Evolutionary conservation across 2,888 invertebrate genomes (phyloP).

Genomic region (Ischnus inquisitorius): DNA sequence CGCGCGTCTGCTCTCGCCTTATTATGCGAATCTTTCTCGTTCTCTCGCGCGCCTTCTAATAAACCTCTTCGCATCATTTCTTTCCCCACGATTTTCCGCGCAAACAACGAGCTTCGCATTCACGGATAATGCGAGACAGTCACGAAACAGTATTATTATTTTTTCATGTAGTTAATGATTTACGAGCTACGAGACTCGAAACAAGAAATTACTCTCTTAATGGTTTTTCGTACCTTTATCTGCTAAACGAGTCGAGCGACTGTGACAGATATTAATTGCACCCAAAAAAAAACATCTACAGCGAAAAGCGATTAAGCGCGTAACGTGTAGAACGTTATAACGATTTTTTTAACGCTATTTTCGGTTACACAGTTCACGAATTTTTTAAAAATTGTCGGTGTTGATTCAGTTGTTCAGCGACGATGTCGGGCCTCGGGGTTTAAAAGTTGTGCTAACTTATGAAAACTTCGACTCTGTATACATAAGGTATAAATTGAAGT

Average conservation of each 20-base stretch:
- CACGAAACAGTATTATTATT: not conserved
- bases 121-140: not conserved
- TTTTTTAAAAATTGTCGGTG: not conserved
- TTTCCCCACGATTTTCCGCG: not conserved
- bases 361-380: not conserved
- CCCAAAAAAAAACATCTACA: too few species aligned
- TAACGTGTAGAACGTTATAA: not conserved
- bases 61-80: not conserved
- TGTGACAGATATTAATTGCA: not conserved
- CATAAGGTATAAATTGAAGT: constrained; percentile 18
- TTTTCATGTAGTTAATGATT: not conserved
- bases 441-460: not conserved
- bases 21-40: constrained; percentile 50
- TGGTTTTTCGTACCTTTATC: not conserved
- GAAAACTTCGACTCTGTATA: constrained; percentile 13
- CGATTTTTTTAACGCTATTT: not conserved
- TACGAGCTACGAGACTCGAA: not conserved
- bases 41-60: constrained; percentile 22
- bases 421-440: not conserved
- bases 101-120: not conserved
- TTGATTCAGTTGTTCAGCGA: not conserved
- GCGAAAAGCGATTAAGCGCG: too few species aligned
- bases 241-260: not conserved
- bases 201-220: not conserved
- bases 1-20: constrained; percentile 49